Evolutionary conservation across 2,888 invertebrate genomes (phyloP).

Genomic region (Rhorus exstirpatorius): DNA sequence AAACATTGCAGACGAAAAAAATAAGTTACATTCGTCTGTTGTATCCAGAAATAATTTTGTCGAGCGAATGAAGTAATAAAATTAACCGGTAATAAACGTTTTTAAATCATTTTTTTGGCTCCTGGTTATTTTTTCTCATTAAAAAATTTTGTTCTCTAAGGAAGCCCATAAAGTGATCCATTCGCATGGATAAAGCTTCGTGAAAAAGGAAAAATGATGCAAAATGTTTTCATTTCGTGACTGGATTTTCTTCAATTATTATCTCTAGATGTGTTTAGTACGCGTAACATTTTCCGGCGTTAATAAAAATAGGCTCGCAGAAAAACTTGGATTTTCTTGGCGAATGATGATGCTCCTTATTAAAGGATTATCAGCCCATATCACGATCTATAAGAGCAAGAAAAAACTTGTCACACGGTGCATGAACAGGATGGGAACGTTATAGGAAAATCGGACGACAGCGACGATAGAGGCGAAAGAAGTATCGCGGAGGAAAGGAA

Average conservation of each 20-base stretch:
- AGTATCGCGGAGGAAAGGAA: slow-evolving; percentile 42
- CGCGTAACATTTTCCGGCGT: neutral
- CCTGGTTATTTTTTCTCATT: no score
- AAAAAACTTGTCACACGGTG: slow-evolving; percentile 27
- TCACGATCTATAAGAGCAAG: slow-evolving; percentile 15
- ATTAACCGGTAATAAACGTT: no score
- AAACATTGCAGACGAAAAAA: neutral
- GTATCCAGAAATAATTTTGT: no score
- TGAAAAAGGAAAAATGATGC: neutral
- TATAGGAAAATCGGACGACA: slow-evolving; percentile 63
- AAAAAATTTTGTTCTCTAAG: no score
- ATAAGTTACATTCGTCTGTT: neutral
- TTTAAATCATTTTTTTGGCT: neutral
- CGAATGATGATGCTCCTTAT: slow-evolving; percentile 58
- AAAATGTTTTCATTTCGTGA: neutral
- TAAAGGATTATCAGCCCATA: slow-evolving; percentile 47
- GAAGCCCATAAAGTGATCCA: no score
- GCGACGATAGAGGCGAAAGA: neutral
- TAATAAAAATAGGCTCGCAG: slow-evolving; percentile 4
- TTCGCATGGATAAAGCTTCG: no score
- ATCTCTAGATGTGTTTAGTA: neutral
- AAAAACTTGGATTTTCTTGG: slow-evolving; percentile 22
- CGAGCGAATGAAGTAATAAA: no score
- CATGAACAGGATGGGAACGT: neutral
- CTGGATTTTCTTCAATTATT: slow-evolving; percentile 1